Conservation (phyloP, 1,140 invertebrate genomes). For the Bombyx mori region DNA sequence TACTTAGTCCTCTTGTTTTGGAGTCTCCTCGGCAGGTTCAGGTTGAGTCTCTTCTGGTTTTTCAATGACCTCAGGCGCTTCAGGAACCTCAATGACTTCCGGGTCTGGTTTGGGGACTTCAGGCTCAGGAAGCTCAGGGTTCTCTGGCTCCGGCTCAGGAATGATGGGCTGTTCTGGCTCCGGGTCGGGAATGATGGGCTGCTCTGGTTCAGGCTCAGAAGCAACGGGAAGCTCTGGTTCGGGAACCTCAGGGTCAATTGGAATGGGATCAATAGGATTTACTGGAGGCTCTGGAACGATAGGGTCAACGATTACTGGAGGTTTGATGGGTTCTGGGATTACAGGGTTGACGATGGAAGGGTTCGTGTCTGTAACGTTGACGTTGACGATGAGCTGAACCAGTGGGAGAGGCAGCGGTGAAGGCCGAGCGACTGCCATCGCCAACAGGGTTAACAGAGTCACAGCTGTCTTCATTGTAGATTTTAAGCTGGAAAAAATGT, state of each 20-base stretch:
- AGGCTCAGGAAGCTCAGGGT: background rate
- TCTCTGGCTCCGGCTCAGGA: background rate
- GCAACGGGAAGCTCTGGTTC: background rate
- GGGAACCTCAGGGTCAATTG: background rate
- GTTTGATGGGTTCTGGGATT: background rate
- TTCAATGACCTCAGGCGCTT: background rate
- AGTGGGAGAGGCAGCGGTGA: background rate
- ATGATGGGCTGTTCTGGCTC: background rate
- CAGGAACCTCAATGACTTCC: background rate
- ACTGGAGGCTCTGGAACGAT: background rate
- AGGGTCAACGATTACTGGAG: background rate
- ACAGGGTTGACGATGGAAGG: background rate
- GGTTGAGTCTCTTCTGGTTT: background rate
- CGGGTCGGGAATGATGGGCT: background rate
- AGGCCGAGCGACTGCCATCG: conserved; percentile 2
- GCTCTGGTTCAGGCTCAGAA: background rate
- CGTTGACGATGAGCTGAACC: conserved; percentile 3
- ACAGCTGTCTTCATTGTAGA: conserved; percentile 1
- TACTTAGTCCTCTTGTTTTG: no score
- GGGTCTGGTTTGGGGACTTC: background rate
- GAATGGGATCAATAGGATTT: background rate
- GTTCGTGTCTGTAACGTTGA: conserved; percentile 1
- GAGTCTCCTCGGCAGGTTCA: background rate
- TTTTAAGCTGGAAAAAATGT: background rate
- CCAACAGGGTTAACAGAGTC: background rate